phyloP scores from a whole-genome alignment of 2,113 vertebrate species.

The Neotoma lepida region DNA sequence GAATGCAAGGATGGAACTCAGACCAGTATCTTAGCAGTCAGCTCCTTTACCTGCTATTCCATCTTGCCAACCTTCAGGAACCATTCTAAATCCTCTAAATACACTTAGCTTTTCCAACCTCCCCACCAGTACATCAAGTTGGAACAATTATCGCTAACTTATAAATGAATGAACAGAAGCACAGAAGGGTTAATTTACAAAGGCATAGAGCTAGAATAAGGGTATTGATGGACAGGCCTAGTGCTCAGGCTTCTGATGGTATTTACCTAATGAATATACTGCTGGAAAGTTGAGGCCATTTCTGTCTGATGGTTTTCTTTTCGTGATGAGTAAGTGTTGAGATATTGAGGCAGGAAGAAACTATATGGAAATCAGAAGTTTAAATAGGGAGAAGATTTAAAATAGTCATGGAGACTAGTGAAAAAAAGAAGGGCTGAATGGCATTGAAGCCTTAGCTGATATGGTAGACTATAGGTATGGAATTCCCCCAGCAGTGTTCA shows the following conservation, averaged over 20 bases:
- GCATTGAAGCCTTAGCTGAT: slow-evolving; percentile 11
- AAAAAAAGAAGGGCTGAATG: slow-evolving; percentile 15
- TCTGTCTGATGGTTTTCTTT: slow-evolving; percentile 47
- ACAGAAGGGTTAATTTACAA: slow-evolving; percentile 17
- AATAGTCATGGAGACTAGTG: slow-evolving; percentile 1
- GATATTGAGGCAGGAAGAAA: slow-evolving; percentile 15
- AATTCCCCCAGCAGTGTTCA: neutral
- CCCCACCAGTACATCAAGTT: neutral
- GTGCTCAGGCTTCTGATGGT: neutral
- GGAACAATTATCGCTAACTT: neutral
- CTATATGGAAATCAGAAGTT: slow-evolving; percentile 26
- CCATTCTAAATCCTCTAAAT: neutral
- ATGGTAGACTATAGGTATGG: neutral
- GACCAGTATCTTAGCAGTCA: neutral
- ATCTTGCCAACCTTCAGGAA: neutral
- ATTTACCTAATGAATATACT: slow-evolving; percentile 2
- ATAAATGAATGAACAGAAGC: slow-evolving; percentile 30
- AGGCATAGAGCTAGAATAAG: neutral
- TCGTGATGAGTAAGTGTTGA: slow-evolving; percentile 39
- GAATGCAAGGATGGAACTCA: neutral
- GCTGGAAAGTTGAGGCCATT: slow-evolving; percentile 43
- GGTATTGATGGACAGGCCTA: neutral
- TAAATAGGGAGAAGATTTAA: slow-evolving; percentile 50
- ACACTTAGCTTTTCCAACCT: neutral
- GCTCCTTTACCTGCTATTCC: neutral